These are phyloP conservation scores for Anaspis maculata DNA, from an alignment of 2,888 invertebrate species.

Conservation along the genomic window DNA sequence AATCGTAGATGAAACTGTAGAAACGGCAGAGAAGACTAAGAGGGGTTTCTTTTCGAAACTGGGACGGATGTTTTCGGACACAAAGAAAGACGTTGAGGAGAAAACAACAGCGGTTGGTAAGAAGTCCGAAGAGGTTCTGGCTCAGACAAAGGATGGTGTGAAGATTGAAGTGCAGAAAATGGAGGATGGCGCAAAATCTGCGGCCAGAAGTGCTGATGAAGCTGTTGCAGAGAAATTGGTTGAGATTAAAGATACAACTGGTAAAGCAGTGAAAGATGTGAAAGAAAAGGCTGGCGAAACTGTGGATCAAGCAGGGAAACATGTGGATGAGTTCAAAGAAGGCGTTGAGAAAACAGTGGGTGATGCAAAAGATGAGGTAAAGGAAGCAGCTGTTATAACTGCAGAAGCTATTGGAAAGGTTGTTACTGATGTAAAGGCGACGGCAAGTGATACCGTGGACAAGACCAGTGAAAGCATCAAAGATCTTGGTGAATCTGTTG, in stretches of 20 bases:
- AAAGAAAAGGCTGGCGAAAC: constrained; percentile 3
- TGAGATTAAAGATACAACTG: constrained; percentile 16
- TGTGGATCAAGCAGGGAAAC: constrained; percentile 5
- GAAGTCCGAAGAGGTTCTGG: too few relatives aligned
- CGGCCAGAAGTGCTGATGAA: constrained; percentile 9
- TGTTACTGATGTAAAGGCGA: too few relatives aligned
- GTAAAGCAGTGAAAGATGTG: not conserved
- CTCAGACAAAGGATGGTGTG: constrained; percentile 10
- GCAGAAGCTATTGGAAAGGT: constrained; percentile 4
- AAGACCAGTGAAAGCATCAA: too few relatives aligned
- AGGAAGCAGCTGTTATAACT: constrained; percentile 7
- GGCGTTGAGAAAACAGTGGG: constrained; percentile 17
- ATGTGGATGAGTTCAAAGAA: constrained; percentile 19
- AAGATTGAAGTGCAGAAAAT: constrained; percentile 11
- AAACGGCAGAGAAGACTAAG: constrained; percentile 13
- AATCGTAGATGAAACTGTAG: constrained; percentile 10
- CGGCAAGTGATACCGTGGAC: too few relatives aligned
- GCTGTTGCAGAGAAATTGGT: constrained; percentile 18
- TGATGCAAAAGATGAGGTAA: constrained; percentile 10
- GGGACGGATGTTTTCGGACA: constrained; percentile 15
- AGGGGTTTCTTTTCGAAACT: constrained; percentile 16
- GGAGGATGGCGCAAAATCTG: too few relatives aligned
- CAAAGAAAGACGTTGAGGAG: constrained; percentile 15
- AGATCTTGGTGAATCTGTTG: too few relatives aligned
- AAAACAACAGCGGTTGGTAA: too few relatives aligned